Evolutionary conservation across 2,888 invertebrate species (phyloP), one percentile per base, ranked within the genome.

Genomic region (Acanthosoma haemorrhoidale): DNA sequence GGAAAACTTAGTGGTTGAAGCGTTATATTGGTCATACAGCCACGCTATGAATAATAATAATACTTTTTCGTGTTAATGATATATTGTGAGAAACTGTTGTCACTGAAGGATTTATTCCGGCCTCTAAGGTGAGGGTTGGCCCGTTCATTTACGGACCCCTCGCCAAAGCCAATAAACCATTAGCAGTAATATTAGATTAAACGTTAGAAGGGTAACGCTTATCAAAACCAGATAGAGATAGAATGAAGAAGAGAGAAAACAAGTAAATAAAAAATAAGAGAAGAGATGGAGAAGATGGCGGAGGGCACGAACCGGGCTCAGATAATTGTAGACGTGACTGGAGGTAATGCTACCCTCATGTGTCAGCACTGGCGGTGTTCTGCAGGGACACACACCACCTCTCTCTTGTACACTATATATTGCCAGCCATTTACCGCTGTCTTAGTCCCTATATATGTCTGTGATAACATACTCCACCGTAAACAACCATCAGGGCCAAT

Each of bases 51-150:
- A n/a, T n/a, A n/a, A n/a, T n/a, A n/a, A n/a, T n/a, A n/a, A n/a
- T n/a, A n/a, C n/a, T n/a, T n/a, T n/a, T n/a, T n/a, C n/a, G n/a
- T n/a, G n/a, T n/a, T n/a, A n/a, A n/a, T n/a, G n/a, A n/a, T n/a
- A n/a, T n/a, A n/a, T n/a, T n/a, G n/a, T n/a, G n/a, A n/a, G n/a
- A n/a, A n/a, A n/a, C n/a, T n/a, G n/a, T n/a, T n/a, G n/a, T n/a
- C n/a, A n/a, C n/a, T n/a, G n/a, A n/a, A n/a, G n/a, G n/a, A n/a
- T n/a, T n/a, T n/a, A n/a, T n/a, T n/a, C n/a, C n/a, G n/a, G n/a
- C n/a, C n/a, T 32, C 34, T 43, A 31, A 51, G 71, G 58, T 58
- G 66, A 31, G 51, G 18, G 16, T 31, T 36, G 57, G 57, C 70
- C 63, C 57, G 68, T 57, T 57, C 61, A 51, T 58, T 36, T 57